Evolutionary conservation across 2,888 invertebrate genomes (phyloP), one percentile per base, ranked within the genome.

Genomic region (Crioceris asparagi): DNA sequence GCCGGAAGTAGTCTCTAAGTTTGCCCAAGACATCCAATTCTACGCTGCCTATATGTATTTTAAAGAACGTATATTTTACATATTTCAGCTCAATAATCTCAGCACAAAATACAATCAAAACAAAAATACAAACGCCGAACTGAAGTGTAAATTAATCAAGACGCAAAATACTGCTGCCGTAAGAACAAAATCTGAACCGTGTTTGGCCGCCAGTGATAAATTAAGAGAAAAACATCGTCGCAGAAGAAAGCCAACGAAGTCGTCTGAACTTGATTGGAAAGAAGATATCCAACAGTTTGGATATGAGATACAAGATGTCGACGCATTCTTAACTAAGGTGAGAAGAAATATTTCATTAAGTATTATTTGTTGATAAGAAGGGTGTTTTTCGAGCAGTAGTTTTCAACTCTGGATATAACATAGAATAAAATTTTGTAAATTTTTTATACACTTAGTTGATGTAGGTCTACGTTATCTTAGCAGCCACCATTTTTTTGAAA

Each of bases 281-380:
- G 44, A 45, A 4, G 27, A 51, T n/a, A 41, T 49, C 10, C 55
- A 56, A 35, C 59, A 60, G 38, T 83, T 85, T 52, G 85, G 85
- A 33, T 85, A 86, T 52, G 83, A 85, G 49, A 85, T 86, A 32
- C 72, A 76, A 43, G 84, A 86, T 61, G 72, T 86, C 43, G 84
- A 85, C 57, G 77, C 77, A 43, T 85, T 85, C 59, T 68, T 86
- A 34, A 76, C 79, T 4, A 81, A 83, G 72, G 81, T 80, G 57
- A 62, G 62, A 25, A 18, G 16, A 2, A 25, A 25, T 11, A 25
- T 25, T 25, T 11, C 25, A n/a, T n/a, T n/a, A n/a, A n/a, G n/a
- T n/a, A n/a, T n/a, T n/a, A n/a, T n/a, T n/a, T n/a, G n/a, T n/a
- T n/a, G n/a, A n/a, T n/a, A n/a, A n/a, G n/a, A n/a, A n/a, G n/a